Percentiles rank a stretch among this genome's conserved stretches.
Evolutionary conservation across 1,140 invertebrate genomes (phyloP).

Genomic region (Nautilus pompilius): DNA sequence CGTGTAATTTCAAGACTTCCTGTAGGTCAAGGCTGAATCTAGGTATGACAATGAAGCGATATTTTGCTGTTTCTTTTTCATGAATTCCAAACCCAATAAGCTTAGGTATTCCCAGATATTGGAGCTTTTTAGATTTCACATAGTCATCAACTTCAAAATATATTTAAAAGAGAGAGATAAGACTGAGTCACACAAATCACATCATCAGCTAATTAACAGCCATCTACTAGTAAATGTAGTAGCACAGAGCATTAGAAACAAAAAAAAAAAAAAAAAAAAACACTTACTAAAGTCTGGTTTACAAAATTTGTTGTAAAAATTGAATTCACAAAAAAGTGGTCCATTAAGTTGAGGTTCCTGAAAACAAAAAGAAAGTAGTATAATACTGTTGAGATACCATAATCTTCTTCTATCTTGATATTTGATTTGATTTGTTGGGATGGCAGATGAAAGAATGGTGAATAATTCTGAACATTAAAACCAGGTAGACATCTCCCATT

Average conservation of each 20-base stretch:
- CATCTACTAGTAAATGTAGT: background rate
- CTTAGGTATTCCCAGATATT: slow-evolving; percentile 78
- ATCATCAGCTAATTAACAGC: background rate
- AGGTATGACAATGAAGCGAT: slow-evolving; percentile 88
- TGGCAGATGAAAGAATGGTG: too few species aligned
- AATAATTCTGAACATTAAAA: too few species aligned
- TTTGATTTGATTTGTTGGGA: too few species aligned
- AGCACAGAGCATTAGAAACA: background rate
- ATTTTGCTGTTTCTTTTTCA: slow-evolving; percentile 65
- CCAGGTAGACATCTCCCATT: too few species aligned
- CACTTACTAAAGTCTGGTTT: slow-evolving; percentile 73
- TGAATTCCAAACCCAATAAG: slow-evolving; percentile 84
- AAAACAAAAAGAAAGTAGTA: slow-evolving; percentile 9
- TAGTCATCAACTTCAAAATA: slow-evolving; percentile 70
- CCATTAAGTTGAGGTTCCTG: slow-evolving; percentile 90
- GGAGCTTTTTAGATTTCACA: slow-evolving; percentile 66
- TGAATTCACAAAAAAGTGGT: slow-evolving; percentile 91
- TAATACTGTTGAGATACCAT: background rate
- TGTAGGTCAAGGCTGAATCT: slow-evolving; percentile 86
- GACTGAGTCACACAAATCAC: background rate
- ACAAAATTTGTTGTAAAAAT: slow-evolving; percentile 83
- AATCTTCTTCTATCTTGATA: too few species aligned
- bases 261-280: slow-evolving; percentile 13
- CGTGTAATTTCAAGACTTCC: slow-evolving; percentile 71
- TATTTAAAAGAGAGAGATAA: slow-evolving; percentile 17